These are phyloP conservation scores for Galemys pyrenaicus DNA, from an alignment of 2,113 vertebrate genomes.

Conservation along the genomic window DNA sequence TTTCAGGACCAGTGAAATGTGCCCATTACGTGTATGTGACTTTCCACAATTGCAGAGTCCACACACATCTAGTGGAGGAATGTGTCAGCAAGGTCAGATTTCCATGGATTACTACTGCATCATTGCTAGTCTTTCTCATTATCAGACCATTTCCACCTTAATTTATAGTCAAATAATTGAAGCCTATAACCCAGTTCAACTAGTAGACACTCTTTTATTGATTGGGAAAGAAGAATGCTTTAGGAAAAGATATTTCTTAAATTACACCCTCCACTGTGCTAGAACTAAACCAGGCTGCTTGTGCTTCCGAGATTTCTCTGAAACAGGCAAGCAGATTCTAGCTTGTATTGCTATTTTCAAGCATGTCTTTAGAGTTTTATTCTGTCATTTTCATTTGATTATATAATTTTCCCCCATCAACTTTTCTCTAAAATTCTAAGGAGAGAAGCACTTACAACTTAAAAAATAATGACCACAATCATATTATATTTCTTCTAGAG, in stretches of 20 bases:
- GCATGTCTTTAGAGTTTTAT: constrained; percentile 28
- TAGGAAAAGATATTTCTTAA: constrained; percentile 23
- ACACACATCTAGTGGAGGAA: not conserved
- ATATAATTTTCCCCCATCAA: not conserved
- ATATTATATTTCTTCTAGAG: constrained; percentile 28
- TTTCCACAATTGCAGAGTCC: not conserved
- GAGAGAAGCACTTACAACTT: not conserved
- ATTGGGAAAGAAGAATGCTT: not conserved
- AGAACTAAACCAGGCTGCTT: not conserved
- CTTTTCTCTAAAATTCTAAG: not conserved
- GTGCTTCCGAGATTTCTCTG: not conserved
- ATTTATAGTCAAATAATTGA: not conserved
- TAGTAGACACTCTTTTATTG: not conserved
- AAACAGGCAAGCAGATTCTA: not conserved
- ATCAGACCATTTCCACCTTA: not conserved
- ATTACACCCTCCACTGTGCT: not conserved
- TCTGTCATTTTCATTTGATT: constrained; percentile 53
- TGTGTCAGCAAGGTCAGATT: not conserved
- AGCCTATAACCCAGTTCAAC: not conserved
- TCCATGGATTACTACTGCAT: not conserved
- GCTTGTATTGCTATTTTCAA: not conserved
- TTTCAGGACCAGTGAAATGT: not conserved
- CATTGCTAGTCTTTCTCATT: not conserved
- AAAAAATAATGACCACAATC: not conserved
- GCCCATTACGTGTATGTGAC: not conserved